Conservation (phyloP, 1,140 invertebrate species). For the Tetramorium alpestre region DNA sequence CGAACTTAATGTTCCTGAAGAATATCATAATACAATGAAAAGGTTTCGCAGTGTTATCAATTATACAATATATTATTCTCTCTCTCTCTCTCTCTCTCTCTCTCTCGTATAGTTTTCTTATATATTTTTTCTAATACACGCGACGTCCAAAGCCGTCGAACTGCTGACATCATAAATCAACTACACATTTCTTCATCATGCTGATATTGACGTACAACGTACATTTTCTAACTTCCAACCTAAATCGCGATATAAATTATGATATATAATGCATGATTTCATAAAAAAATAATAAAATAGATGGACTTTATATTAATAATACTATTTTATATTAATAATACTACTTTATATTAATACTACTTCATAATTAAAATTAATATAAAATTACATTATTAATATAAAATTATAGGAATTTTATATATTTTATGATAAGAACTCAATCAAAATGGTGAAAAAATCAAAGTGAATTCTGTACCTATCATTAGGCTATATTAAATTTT, state of each 20-base stretch:
- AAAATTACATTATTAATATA: constrained; percentile 2
- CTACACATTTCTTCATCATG: neutral
- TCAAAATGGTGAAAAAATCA: neutral
- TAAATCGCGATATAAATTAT: neutral
- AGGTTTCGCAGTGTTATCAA: constrained; percentile 8
- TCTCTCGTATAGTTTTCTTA: no score
- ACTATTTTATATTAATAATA: neutral
- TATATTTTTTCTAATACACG: neutral
- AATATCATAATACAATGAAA: constrained; percentile 26
- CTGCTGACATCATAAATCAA: neutral
- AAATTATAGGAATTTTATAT: neutral
- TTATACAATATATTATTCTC: neutral
- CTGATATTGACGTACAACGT: neutral
- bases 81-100: no score
- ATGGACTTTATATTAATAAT: neutral
- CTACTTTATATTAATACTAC: neutral
- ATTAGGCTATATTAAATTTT: neutral
- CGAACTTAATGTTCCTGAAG: neutral
- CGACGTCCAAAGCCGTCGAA: neutral
- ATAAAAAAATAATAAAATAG: neutral
- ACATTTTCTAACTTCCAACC: neutral
- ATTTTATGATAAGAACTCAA: neutral
- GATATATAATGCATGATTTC: neutral
- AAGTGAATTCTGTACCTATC: neutral
- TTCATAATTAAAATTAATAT: constrained; percentile 1